phyloP scores from a whole-genome alignment of 2,888 invertebrate species.

The Clusia tigrina region DNA sequence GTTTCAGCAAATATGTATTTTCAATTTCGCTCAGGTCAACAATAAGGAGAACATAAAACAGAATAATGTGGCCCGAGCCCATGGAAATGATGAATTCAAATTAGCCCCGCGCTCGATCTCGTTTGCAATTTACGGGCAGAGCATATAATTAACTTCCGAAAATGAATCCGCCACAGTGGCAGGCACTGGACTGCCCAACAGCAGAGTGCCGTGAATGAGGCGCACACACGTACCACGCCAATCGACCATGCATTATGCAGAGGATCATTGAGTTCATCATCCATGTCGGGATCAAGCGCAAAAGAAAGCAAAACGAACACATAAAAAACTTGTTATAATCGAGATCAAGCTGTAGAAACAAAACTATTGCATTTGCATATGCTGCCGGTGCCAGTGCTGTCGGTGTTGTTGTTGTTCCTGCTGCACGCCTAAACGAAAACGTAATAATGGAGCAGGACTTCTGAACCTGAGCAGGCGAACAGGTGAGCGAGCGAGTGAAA shows the following conservation, averaged over 20 bases:
- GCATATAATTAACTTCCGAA: conserved; percentile 40
- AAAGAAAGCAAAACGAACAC: conserved; percentile 16
- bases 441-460: conserved; percentile 35
- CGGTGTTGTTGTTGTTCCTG: too few relatives aligned
- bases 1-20: too few relatives aligned
- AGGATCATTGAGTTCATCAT: not conserved
- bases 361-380: not conserved
- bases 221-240: conserved; percentile 5
- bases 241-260: not conserved
- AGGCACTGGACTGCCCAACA: not conserved
- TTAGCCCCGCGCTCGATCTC: conserved; percentile 36
- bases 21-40: too few relatives aligned
- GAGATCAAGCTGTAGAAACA: not conserved
- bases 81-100: conserved; percentile 14
- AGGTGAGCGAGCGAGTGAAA: conserved; percentile 32
- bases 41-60: too few relatives aligned
- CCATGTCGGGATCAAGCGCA: not conserved
- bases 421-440: conserved; percentile 10
- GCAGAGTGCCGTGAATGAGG: not conserved
- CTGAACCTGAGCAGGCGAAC: conserved; percentile 38
- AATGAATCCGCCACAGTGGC: conserved; percentile 16
- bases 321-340: conserved; percentile 3
- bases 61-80: too few relatives aligned
- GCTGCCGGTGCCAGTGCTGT: not conserved
- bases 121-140: conserved; percentile 39